These are phyloP conservation scores for Labroides dimidiatus DNA, from an alignment of 2,797 vertebrate species.

Conservation along the genomic window DNA sequence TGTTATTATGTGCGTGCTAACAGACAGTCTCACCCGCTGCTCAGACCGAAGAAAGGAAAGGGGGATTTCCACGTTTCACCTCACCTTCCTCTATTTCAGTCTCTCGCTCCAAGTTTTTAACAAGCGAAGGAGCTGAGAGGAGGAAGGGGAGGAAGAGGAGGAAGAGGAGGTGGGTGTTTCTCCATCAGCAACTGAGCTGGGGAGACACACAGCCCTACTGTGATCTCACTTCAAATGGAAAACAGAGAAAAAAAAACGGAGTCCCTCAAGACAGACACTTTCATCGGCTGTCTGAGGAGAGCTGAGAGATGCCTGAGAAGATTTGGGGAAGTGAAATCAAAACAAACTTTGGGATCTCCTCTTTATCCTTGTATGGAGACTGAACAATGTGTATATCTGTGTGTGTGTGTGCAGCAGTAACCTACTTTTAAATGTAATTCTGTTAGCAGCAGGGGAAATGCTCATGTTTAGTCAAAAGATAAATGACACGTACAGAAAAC, in stretches of 20 bases:
- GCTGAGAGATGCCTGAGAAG: constrained; percentile 67
- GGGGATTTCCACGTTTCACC: constrained; percentile 70
- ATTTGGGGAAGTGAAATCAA: constrained; percentile 65
- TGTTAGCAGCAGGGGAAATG: constrained; percentile 1
- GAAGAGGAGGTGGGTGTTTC: constrained; percentile 51
- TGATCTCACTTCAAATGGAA: constrained; percentile 75
- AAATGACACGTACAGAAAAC: constrained; percentile 27
- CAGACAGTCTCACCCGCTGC: constrained; percentile 40
- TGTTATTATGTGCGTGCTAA: constrained; percentile 69
- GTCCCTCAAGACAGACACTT: constrained; percentile 64
- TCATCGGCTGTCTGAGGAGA: constrained; percentile 58
- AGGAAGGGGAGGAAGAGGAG: constrained; percentile 23
- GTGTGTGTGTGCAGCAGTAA: constrained; percentile 15
- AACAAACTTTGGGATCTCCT: constrained; percentile 68
- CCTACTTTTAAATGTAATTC: constrained; percentile 23
- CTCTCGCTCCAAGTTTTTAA: constrained; percentile 20
- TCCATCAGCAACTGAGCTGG: constrained; percentile 59
- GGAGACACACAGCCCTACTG: constrained; percentile 58
- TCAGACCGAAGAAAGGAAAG: constrained; percentile 44
- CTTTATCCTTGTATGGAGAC: constrained; percentile 50
- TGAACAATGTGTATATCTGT: constrained; percentile 16
- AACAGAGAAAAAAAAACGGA: constrained; percentile 41
- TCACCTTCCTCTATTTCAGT: constrained; percentile 14
- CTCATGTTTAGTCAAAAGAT: constrained; percentile 35
- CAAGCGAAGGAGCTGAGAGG: constrained; percentile 34